Base-by-base conservation (phyloP, 2,888 invertebrate genomes). In the Gastrophysa polygoni region DNA sequence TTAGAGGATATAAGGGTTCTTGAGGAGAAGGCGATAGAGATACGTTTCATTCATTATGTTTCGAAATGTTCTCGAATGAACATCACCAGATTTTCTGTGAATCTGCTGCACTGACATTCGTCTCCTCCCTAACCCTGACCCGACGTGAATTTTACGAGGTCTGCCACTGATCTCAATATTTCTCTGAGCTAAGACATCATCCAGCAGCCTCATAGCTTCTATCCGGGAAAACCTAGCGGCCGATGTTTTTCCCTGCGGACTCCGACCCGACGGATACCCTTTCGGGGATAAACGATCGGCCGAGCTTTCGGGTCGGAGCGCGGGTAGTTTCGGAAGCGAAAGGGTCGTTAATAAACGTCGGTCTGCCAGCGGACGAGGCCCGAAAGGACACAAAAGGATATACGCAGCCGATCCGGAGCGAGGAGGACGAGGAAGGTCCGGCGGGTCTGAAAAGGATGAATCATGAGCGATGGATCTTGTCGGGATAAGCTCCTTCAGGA, bases 401-500 rank as follows among this genome's bases (percentile, higher is more conserved):
- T 63, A 59, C 61, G 57, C 64, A 48, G 62, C 54, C 50, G 64
- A 64, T 73, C 72, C 66, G 70, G 73, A 71, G 72, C 74, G 48
- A 51, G 72, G 73, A 73, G 77, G 75, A 73, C 75, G 75, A 72
- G 75, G 75, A 78, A 76, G 78, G 78, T 76, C 75, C 74, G 73
- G 70, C 73, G 48, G 48, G 58, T 58, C 74, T 73, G 73, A 76
- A 78, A 78, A 77, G 79, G 78, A 79, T 79, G 78, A 79, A 78
- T 79, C 79, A 79, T 78, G 79, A 76, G 77, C 73, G 77, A 75
- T 75, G 77, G 75, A 75, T 71, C 73, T 61, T 55, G 74, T 75
- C 72, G 71, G 78, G 78, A 77, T 78, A 77, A 78, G 78, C 75
- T 75, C 77, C 78, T 75, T 75, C 73, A 61, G 67, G 28, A 48